Percentiles rank a stretch among this genome's conserved stretches.
Evolutionary conservation across 2,113 vertebrate species (phyloP).

Genomic region (Actinemys pallida): DNA sequence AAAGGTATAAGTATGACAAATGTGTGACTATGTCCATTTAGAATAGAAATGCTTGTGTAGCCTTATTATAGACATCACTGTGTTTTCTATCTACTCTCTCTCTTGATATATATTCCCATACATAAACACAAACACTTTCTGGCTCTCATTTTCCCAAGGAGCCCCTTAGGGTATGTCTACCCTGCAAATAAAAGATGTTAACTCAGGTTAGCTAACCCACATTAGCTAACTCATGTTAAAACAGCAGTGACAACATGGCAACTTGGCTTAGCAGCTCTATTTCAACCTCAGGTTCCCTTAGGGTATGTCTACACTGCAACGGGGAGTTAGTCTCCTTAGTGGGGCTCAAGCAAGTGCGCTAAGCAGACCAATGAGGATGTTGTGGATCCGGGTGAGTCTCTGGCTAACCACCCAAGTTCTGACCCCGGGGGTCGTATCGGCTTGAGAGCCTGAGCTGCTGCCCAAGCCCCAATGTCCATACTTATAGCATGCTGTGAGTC

Average conservation of each 20-base stretch:
- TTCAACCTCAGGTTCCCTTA: too few relatives aligned
- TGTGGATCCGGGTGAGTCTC: neutral
- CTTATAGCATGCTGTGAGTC: neutral
- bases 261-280: too few relatives aligned
- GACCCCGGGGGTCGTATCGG: neutral
- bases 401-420: neutral
- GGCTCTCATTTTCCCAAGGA: neutral
- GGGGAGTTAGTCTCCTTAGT: neutral
- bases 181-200: neutral
- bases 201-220: neutral
- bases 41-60: neutral
- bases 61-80: neutral
- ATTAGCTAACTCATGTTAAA: neutral
- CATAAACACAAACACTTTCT: neutral
- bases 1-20: neutral
- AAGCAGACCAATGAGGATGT: neutral
- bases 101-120: too few relatives aligned
- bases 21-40: neutral
- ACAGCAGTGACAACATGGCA: too few relatives aligned
- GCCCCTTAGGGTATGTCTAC: neutral
- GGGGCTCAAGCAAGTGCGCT: neutral
- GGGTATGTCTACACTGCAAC: too few relatives aligned
- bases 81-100: too few relatives aligned
- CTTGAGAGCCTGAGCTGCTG: neutral
- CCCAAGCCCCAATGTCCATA: neutral